Percentiles rank a stretch among this genome's conserved stretches.
These are phyloP conservation scores for Alethe castanea DNA, from an alignment of 2,113 vertebrate genomes.

Conservation along the genomic window DNA sequence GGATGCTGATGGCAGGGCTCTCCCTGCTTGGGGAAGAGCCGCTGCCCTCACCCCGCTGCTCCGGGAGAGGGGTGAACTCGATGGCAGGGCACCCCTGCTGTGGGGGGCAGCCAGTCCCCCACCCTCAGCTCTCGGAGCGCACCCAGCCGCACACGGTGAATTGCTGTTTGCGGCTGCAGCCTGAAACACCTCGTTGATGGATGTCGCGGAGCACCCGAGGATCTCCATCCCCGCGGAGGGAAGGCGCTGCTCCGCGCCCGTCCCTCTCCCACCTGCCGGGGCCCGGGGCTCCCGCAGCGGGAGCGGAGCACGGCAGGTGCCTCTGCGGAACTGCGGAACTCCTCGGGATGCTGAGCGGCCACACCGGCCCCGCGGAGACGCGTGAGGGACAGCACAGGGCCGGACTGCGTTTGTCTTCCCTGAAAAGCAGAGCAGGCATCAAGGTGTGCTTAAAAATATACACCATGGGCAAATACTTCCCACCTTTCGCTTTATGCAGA, in stretches of 20 bases:
- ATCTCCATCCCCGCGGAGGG: background rate
- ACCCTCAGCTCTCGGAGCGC: background rate
- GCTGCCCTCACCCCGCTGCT: background rate
- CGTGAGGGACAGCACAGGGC: rapidly evolving
- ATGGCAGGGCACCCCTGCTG: background rate
- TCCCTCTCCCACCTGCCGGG: background rate
- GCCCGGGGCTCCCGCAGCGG: rapidly evolving
- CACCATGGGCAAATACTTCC: rapidly evolving
- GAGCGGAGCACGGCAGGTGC: background rate
- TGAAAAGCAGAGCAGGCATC: rapidly evolving
- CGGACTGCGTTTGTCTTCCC: rapidly evolving
- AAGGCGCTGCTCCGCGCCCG: background rate
- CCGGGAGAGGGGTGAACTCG: too few species aligned
- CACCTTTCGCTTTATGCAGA: background rate
- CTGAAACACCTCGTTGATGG: background rate
- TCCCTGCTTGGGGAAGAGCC: background rate
- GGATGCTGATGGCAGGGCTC: background rate
- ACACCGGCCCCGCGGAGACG: rapidly evolving
- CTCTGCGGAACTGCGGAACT: background rate
- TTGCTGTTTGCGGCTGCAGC: background rate
- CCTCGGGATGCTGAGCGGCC: rapidly evolving
- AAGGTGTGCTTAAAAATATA: background rate
- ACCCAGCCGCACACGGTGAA: background rate
- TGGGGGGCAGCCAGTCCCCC: background rate
- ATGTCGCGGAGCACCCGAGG: background rate